Percentiles rank a stretch among this genome's conserved stretches.
Conservation (phyloP, 2,888 invertebrate genomes). For the Clitarchus hookeri region DNA sequence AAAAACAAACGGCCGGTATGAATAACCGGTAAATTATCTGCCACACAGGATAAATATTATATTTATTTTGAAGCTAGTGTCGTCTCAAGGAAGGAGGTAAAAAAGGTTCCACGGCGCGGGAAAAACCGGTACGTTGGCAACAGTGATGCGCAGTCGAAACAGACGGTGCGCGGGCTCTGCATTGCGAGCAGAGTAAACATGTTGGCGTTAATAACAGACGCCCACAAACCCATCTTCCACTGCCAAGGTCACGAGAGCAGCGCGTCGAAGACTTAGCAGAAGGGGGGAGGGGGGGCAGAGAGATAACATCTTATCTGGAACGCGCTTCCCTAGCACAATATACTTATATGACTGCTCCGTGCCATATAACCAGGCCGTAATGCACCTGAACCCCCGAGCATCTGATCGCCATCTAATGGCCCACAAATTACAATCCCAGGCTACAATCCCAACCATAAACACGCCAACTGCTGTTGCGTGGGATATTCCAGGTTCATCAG, state of each 20-base stretch:
- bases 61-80: too few relatives aligned
- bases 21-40: too few relatives aligned
- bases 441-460: too few relatives aligned
- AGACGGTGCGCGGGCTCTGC: background rate
- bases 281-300: background rate
- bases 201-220: background rate
- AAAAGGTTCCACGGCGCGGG: too few relatives aligned
- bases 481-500: too few relatives aligned
- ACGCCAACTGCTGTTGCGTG: too few relatives aligned
- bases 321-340: background rate
- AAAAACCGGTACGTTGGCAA: background rate
- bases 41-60: too few relatives aligned
- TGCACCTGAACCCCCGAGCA: too few relatives aligned
- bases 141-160: background rate
- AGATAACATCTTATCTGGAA: background rate
- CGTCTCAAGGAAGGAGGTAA: too few relatives aligned
- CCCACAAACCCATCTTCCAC: conserved; percentile 4
- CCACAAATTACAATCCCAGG: background rate
- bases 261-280: too few relatives aligned
- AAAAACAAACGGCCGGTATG: too few relatives aligned
- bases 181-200: background rate
- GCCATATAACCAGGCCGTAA: background rate
- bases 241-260: background rate
- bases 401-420: background rate
- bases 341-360: background rate